phyloP scores from a whole-genome alignment of 2,797 vertebrate genomes.

The Anabacerthia variegaticeps region DNA sequence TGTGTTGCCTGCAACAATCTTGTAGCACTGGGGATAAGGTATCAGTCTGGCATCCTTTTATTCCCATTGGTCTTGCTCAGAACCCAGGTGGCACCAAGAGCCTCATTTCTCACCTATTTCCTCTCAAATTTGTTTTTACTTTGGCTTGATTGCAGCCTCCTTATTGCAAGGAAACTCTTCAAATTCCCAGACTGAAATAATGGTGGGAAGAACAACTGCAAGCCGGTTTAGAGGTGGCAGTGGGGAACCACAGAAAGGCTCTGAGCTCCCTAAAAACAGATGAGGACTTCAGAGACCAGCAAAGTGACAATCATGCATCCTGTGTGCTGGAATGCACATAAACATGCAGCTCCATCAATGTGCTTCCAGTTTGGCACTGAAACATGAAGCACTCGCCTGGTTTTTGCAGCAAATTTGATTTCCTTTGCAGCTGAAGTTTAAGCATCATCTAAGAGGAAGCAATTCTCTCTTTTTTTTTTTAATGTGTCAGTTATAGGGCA shows the following conservation, averaged over 20 bases:
- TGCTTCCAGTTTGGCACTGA: not conserved
- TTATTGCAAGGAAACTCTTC: not conserved
- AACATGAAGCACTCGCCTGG: not conserved
- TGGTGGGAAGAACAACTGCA: not conserved
- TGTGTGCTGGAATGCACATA: not conserved
- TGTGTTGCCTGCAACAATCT: not conserved
- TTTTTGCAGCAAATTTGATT: not conserved
- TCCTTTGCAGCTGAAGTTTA: not conserved
- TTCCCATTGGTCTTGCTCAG: not conserved
- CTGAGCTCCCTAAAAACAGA: not conserved
- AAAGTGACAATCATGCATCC: not conserved
- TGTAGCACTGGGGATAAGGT: not conserved
- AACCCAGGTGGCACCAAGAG: not conserved
- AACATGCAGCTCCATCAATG: not conserved
- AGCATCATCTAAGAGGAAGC: not conserved
- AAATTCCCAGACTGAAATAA: not conserved
- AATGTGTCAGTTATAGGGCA: not conserved
- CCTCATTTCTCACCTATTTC: accelerated
- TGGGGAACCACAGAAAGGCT: not conserved
- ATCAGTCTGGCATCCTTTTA: not conserved
- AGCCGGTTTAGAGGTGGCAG: not conserved
- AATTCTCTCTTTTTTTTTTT: not conserved
- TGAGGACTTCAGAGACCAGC: not conserved
- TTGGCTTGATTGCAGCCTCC: not conserved
- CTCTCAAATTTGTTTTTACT: not conserved